These are phyloP conservation scores for Neogobius melanostomus DNA, from an alignment of 2,113 vertebrate genomes.

Conservation along the genomic window DNA sequence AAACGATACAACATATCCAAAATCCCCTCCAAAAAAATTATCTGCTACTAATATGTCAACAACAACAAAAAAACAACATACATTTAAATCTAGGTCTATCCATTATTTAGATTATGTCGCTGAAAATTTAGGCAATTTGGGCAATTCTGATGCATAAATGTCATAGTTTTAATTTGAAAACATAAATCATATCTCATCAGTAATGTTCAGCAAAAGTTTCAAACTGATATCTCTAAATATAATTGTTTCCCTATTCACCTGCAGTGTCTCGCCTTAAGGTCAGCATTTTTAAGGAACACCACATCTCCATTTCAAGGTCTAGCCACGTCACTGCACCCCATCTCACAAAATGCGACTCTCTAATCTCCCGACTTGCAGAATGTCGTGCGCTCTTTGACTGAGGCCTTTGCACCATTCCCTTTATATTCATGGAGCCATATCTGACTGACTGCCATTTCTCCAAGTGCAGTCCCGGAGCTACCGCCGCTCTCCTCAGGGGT, in stretches of 20 bases:
- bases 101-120: too few relatives aligned
- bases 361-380: background rate
- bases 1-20: too few relatives aligned
- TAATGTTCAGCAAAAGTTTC: too few relatives aligned
- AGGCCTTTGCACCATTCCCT: constrained; percentile 6
- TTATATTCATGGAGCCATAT: constrained; percentile 12
- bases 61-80: too few relatives aligned
- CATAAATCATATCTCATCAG: too few relatives aligned
- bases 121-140: too few relatives aligned
- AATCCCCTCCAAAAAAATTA: too few relatives aligned
- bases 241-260: background rate
- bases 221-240: too few relatives aligned
- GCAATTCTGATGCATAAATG: too few relatives aligned
- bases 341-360: background rate
- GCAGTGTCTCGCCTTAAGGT: background rate
- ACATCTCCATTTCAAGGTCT: background rate
- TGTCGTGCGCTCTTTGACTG: background rate
- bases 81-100: too few relatives aligned
- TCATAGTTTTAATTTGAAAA: too few relatives aligned
- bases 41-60: too few relatives aligned
- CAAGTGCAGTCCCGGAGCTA: background rate
- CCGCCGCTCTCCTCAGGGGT: background rate
- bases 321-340: background rate
- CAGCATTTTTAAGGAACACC: background rate
- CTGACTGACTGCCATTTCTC: background rate